Conservation (phyloP, 2,888 invertebrate species). For the Platycnemis pennipes region DNA sequence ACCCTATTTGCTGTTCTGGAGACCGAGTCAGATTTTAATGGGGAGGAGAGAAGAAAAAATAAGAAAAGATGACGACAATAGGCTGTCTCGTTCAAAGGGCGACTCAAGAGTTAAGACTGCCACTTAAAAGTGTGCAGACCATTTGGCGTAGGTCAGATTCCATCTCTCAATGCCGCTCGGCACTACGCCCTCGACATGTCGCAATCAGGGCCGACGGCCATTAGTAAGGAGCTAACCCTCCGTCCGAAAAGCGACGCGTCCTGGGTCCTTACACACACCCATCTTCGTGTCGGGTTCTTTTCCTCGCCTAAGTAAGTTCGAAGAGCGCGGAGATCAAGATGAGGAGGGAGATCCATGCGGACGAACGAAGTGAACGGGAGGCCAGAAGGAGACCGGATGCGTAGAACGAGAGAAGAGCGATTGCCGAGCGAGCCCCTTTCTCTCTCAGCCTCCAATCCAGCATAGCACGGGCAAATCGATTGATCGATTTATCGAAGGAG, state of each 20-base stretch:
- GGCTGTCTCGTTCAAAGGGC: not conserved
- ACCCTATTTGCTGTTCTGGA: not conserved
- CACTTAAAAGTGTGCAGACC: not conserved
- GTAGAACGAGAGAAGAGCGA: constrained; percentile 44
- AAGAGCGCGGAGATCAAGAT: not conserved
- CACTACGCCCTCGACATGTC: constrained; percentile 24
- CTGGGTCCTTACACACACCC: not conserved
- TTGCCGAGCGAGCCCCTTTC: constrained; percentile 16
- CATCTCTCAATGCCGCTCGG: not conserved
- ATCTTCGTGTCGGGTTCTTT: not conserved
- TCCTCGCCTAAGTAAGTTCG: not conserved
- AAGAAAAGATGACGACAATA: too few relatives aligned
- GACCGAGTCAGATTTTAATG: not conserved
- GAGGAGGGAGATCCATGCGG: not conserved
- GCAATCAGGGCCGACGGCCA: constrained; percentile 31
- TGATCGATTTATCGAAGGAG: constrained; percentile 33
- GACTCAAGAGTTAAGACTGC: not conserved
- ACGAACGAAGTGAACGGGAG: not conserved
- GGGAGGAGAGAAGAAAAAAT: not conserved
- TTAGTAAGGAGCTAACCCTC: not conserved
- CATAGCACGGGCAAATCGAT: not conserved
- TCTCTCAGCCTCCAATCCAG: not conserved
- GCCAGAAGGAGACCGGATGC: not conserved
- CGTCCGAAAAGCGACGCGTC: not conserved
- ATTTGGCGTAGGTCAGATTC: not conserved